These are phyloP conservation scores for Drosophila aff. DNA, from an alignment of 1,140 invertebrate genomes.

Conservation along the genomic window DNA sequence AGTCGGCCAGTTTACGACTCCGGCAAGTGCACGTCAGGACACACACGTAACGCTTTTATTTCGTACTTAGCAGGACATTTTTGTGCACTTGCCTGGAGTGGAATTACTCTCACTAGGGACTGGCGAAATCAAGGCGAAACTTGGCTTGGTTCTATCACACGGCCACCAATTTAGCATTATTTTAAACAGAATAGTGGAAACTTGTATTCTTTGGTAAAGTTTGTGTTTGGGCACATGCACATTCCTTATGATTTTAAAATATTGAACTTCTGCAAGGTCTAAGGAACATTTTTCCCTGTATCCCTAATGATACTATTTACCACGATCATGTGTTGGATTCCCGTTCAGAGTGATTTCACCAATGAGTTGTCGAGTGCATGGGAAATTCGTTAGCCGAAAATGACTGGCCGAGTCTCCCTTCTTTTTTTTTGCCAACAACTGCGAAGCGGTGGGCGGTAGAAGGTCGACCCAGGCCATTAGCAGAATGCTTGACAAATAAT, in stretches of 20 bases:
- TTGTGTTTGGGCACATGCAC: background rate
- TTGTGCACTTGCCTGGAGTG: slow-evolving; percentile 45
- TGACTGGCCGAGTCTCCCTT: background rate
- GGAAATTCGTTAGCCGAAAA: slow-evolving; percentile 31
- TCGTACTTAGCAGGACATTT: slow-evolving; percentile 68
- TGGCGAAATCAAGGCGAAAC: slow-evolving; percentile 7
- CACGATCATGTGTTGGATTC: background rate
- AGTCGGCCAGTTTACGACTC: slow-evolving; percentile 52
- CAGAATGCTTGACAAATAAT: slow-evolving; percentile 78
- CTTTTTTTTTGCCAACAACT: slow-evolving; percentile 11
- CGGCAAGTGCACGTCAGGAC: slow-evolving; percentile 64
- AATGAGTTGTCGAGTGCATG: slow-evolving; percentile 28
- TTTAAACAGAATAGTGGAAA: background rate
- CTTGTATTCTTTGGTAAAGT: background rate
- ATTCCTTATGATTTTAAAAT: background rate
- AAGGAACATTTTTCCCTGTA: background rate
- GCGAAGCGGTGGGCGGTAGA: background rate
- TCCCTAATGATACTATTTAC: background rate
- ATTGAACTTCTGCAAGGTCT: background rate
- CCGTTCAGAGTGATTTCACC: slow-evolving; percentile 21
- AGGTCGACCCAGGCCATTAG: slow-evolving; percentile 74
- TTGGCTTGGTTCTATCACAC: slow-evolving; percentile 2
- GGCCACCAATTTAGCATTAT: background rate
- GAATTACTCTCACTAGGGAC: slow-evolving; percentile 22
- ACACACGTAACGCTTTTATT: slow-evolving; percentile 69